A percentile compares a stretch with the other conserved stretches of the same genome.
These are phyloP conservation scores for Mormyrus proboscirostris DNA, from an alignment of 2,797 vertebrate genomes.

Conservation along the genomic window DNA sequence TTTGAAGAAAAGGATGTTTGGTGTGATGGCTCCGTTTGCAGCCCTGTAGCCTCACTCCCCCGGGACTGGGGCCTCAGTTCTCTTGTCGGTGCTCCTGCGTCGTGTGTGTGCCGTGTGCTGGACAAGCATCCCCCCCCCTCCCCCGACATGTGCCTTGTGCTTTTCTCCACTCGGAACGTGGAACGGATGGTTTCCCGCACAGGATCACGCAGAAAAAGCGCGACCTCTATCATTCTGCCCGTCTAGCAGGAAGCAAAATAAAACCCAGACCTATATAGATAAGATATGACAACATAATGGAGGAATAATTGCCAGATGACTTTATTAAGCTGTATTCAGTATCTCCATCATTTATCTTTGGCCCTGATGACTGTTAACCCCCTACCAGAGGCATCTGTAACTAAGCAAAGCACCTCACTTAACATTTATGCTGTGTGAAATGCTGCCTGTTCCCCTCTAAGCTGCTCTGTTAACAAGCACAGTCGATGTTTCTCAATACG, in stretches of 20 bases:
- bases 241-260: not conserved
- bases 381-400: not conserved
- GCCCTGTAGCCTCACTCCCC: not conserved
- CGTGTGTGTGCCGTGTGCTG: not conserved
- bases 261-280: not conserved
- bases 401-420: slow-evolving; percentile 4
- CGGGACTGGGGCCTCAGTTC: not conserved
- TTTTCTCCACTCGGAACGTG: too few species aligned
- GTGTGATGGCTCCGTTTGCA: not conserved
- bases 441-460: not conserved
- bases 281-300: not conserved
- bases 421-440: not conserved
- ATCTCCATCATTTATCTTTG: not conserved
- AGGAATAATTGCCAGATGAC: not conserved
- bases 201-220: not conserved
- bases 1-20: not conserved
- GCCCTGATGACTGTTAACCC: not conserved
- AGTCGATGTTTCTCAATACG: not conserved
- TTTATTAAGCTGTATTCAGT: slow-evolving; percentile 15
- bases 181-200: not conserved
- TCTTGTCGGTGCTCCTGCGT: not conserved
- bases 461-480: not conserved
- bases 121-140: not conserved
- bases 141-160: not conserved
- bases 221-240: not conserved